Base-by-base conservation (phyloP, 2,888 invertebrate genomes). In the Morpho achilles region DNA sequence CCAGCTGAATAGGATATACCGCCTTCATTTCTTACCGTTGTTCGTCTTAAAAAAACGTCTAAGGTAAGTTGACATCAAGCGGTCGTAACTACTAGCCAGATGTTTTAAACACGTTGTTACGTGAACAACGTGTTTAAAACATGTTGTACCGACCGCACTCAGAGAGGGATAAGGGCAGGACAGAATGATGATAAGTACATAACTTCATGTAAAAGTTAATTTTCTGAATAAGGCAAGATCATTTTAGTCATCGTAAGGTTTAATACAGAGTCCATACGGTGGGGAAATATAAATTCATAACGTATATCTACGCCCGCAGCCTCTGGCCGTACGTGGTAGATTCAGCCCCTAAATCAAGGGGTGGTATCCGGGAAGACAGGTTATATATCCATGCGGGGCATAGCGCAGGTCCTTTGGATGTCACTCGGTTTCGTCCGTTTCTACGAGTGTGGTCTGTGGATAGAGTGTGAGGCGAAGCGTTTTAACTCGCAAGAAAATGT, bases 401-500 rank as follows among this genome's bases (percentile, higher is more conserved):
- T 54, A 51, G 60, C 51, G 57, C 48, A 59, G 61, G 56, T 62
- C 62, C 59, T 62, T 59, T 60, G 58, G 49, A 58, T 56, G 61
- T 63, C 73, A 67, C 66, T 42, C 32, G 65, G 70, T 76, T 75
- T 72, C 74, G 82, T 79, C 80, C 84, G 79, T 82, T 83, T 79
- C 78, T 78, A 80, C 80, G 82, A 81, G 77, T 79, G 66, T 76
- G 80, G 78, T 76, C 16, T 74, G 79, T 22, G 58, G 47, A 22
- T 50, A 50, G n/a, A 40, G 53, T 62, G 44, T 7, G 7, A 43
- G 22, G 39, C 40, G 49, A 8, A 49, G 61, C 61, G 61, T 16
- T 47, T 53, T 46, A 16, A 40, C 32, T 16, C 16, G 16, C 16
- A 16, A 16, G 16, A 1, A 16, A 16, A 16, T 16, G 16, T 16